Conservation (phyloP, 2,113 vertebrate genomes). For the Gavia stellata region DNA sequence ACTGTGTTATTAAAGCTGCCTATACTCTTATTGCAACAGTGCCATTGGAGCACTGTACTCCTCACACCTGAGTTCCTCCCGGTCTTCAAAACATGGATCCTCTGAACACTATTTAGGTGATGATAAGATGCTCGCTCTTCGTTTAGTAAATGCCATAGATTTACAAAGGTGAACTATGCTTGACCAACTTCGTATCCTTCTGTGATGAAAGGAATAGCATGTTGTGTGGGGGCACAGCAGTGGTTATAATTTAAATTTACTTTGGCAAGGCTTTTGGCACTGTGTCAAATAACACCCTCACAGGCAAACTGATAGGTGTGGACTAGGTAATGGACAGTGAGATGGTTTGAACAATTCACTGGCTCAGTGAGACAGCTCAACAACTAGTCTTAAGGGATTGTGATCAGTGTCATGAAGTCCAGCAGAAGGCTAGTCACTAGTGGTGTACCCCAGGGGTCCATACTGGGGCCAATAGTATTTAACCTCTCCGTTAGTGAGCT, state of each 20-base stretch:
- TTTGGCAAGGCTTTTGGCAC: not conserved
- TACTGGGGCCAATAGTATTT: not conserved
- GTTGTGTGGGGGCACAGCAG: not conserved
- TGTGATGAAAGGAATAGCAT: not conserved
- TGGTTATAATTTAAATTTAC: not conserved
- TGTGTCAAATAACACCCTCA: not conserved
- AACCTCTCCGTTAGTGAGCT: not conserved
- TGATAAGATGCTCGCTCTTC: not conserved
- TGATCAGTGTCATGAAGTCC: not conserved
- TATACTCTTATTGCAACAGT: not conserved
- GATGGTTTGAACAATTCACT: not conserved
- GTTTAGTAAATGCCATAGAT: not conserved
- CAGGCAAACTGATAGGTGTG: not conserved
- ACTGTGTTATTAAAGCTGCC: not conserved
- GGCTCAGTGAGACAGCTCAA: not conserved
- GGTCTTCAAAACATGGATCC: not conserved
- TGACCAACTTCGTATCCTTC: not conserved
- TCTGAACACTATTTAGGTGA: not conserved
- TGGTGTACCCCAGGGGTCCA: not conserved
- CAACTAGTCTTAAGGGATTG: not conserved
- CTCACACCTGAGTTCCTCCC: not conserved
- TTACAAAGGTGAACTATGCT: not conserved
- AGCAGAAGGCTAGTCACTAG: not conserved
- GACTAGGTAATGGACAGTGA: not conserved
- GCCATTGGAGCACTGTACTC: not conserved